phyloP scores from a whole-genome alignment of 2,888 invertebrate genomes.

The Machimus atricapillus region DNA sequence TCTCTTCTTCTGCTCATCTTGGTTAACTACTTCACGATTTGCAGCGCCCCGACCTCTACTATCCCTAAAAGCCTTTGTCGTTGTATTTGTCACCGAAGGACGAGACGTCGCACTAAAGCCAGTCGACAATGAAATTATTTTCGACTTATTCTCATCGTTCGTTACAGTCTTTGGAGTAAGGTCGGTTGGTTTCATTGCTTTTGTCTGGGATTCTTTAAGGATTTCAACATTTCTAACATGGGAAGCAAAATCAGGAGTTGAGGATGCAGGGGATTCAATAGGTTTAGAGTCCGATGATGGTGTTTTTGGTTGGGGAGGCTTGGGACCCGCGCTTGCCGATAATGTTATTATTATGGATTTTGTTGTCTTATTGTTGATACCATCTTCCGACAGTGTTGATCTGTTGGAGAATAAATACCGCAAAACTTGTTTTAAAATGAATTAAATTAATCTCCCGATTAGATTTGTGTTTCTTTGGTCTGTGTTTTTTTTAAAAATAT shows the following conservation, averaged over 20 bases:
- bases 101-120: slow-evolving; percentile 40
- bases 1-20: slow-evolving; percentile 51
- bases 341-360: slow-evolving; percentile 54
- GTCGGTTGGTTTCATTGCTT: neutral
- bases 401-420: slow-evolving; percentile 50
- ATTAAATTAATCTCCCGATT: slow-evolving; percentile 1
- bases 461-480: neutral
- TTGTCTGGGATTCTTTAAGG: slow-evolving; percentile 31
- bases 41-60: neutral
- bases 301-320: slow-evolving; percentile 42
- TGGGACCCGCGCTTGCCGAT: slow-evolving; percentile 57
- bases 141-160: slow-evolving; percentile 13
- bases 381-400: slow-evolving; percentile 51
- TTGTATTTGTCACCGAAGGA: neutral
- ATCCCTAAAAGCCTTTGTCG: neutral
- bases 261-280: neutral
- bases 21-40: slow-evolving; percentile 38
- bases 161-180: slow-evolving; percentile 14
- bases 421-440: slow-evolving; percentile 37
- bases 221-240: slow-evolving; percentile 43
- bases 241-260: neutral
- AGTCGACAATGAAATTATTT: slow-evolving; percentile 39
- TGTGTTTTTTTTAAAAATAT: neutral
- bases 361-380: slow-evolving; percentile 54
- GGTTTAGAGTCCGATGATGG: neutral